Evolutionary conservation across 2,113 vertebrate species (phyloP), one percentile per base, ranked within the genome.

Genomic region (Vanacampus margaritifer): DNA sequence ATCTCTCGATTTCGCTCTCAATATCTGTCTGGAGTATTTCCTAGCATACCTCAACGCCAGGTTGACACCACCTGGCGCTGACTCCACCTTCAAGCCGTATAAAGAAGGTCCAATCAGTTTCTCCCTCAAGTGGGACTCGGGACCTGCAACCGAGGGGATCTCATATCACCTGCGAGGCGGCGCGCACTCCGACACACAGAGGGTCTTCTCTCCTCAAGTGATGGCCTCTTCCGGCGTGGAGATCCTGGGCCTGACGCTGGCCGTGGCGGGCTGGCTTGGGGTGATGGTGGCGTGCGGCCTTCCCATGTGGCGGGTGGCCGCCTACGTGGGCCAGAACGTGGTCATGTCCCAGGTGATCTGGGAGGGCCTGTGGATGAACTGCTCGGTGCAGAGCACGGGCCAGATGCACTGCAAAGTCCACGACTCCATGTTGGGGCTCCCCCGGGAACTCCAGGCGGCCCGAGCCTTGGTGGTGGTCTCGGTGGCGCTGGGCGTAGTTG

Each of bases 281-380:
- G 89, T 89, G 14, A 92, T 93, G 91, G 91, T 91, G 66, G 78
- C 92, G 57, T 93, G 92, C 59, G 90, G 91, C 73, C 77, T 93
- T 78, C 92, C 92, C 73, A 93, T 93, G 92, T 93, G 92, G 92
- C 86, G 89, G 11, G 92, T 93, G 24, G 87, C 91, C 0, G 92
- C 90, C 1, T 93, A 82, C 79, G 79, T 93, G 35, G 92, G 92
- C 48, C 91, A 93, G 85, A 93, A 93, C 88, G 93, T 93, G 1
- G 91, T 93, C 67, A 88, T 93, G 74, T 92, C 92, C 1, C 92
- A 93, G 85, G 89, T 93, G 61, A 90, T 93, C 79, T 93, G 92
- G 92, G 92, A 93, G 57, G 92, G 92, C 50, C 78, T 93, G 75
- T 93, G 92, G 92, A 93, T 93, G 92, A 90, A 91, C 82, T 93